phyloP scores from a whole-genome alignment of 2,888 invertebrate species.

The Callyntrura guangdongensis region DNA sequence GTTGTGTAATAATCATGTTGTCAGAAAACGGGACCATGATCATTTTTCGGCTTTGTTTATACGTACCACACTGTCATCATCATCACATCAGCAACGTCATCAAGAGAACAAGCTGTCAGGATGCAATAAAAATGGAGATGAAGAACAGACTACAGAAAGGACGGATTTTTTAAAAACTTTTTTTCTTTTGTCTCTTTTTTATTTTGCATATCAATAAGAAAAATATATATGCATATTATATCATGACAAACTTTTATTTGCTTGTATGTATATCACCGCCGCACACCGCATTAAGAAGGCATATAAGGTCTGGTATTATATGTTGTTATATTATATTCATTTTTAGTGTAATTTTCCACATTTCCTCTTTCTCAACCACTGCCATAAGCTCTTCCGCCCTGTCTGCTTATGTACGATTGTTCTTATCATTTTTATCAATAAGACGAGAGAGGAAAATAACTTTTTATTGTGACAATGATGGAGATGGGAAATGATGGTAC shows the following conservation, averaged over 20 bases:
- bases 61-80: background rate
- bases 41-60: background rate
- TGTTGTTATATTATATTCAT: background rate
- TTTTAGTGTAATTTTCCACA: slow-evolving; percentile 52
- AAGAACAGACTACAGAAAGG: background rate
- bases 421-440: slow-evolving; percentile 67
- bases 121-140: slow-evolving; percentile 47
- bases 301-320: background rate
- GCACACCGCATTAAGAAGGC: no score
- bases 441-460: slow-evolving; percentile 32
- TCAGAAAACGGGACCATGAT: slow-evolving; percentile 32
- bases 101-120: slow-evolving; percentile 67
- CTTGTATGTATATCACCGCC: background rate
- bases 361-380: slow-evolving; percentile 23
- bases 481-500: slow-evolving; percentile 61
- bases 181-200: slow-evolving; percentile 18
- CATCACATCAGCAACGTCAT: background rate
- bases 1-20: slow-evolving; percentile 22
- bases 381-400: slow-evolving; percentile 53
- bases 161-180: background rate
- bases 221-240: background rate
- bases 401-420: slow-evolving; percentile 1
- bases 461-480: slow-evolving; percentile 74
- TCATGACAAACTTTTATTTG: background rate
- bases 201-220: slow-evolving; percentile 70